Evolutionary conservation across 92 coral and sea anemone species (phyloP).

Genomic region (Porites lobata): DNA sequence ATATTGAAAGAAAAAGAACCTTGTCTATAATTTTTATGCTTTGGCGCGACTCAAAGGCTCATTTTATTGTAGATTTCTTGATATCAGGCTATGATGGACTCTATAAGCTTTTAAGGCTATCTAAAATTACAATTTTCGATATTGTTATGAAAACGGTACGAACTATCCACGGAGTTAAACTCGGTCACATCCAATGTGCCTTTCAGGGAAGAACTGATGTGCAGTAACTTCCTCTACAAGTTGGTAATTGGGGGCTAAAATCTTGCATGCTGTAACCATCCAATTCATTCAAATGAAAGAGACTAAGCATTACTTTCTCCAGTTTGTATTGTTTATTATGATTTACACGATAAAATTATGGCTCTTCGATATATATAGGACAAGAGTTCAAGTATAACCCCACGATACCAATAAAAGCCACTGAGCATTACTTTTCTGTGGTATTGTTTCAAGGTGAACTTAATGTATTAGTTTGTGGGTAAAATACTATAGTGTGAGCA

Average conservation of each 20-base stretch:
- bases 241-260: no score
- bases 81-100: not conserved
- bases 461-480: not conserved
- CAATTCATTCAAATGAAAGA: not conserved
- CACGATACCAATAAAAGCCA: not conserved
- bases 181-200: no score
- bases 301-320: not conserved
- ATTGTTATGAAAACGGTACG: not conserved
- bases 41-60: not conserved
- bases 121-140: not conserved
- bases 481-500: not conserved
- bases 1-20: constrained; percentile 2
- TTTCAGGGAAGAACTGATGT: not conserved
- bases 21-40: not conserved
- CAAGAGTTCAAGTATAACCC: not conserved
- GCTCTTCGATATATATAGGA: not conserved
- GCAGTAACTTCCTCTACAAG: no score
- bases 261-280: no score
- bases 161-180: no score
- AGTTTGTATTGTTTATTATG: not conserved
- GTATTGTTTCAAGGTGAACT: not conserved
- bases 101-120: not conserved
- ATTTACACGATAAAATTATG: not conserved
- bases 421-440: not conserved
- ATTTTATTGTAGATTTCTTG: not conserved